Base-by-base conservation (phyloP, 2,888 invertebrate species). In the Halictus quadricinctus region DNA sequence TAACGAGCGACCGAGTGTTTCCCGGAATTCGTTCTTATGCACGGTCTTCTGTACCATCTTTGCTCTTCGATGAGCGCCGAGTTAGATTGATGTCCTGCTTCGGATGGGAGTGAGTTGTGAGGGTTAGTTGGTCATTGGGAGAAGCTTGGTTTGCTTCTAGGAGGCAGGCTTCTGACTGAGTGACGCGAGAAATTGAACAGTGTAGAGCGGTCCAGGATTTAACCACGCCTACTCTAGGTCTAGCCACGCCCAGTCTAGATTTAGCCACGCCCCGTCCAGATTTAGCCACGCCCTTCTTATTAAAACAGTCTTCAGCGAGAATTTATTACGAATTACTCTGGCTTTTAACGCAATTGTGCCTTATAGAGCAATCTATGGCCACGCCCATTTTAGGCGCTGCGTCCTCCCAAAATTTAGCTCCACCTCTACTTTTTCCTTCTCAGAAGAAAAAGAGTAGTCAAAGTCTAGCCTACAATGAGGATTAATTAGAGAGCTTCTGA, bases 1-100 rank as follows among this genome's bases (percentile, higher is more conserved):
- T 50, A 72, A 84, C 73, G 74, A 75, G 75, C 60, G 43, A 69
- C 70, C 80, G 43, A 80, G 76, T 29, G 80, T 87, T 79, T 66
- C 78, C 88, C 36, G 78, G 76, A 81, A 81, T 64, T 72, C 76
- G 76, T 36, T 69, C 36, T 41, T 29, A 69, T 69, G 41, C 64
- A 29, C 36, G 18, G 8, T 36, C 5, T 41, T 69, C 29, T 18
- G 29, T 8, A 18, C 18, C 41, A 18, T 41, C 66, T 15, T 10
- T 43, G 54, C n/a, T 29, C 64, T n/a, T 29, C 48, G 46, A 50
- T 48, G 48, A 15, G n/a, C 15, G 29, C 21, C 3, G 1, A 3
- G 54, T 10, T n/a, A 1, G 54, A 54, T 54, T 21, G 54, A 54
- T 4, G 54, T 3, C 3, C 21, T 10, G 10, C 8, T 10, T 3